Percentiles rank a stretch among this genome's conserved stretches.
Conservation (phyloP, 2,113 vertebrate genomes). For the Delphinapterus leucas region DNA sequence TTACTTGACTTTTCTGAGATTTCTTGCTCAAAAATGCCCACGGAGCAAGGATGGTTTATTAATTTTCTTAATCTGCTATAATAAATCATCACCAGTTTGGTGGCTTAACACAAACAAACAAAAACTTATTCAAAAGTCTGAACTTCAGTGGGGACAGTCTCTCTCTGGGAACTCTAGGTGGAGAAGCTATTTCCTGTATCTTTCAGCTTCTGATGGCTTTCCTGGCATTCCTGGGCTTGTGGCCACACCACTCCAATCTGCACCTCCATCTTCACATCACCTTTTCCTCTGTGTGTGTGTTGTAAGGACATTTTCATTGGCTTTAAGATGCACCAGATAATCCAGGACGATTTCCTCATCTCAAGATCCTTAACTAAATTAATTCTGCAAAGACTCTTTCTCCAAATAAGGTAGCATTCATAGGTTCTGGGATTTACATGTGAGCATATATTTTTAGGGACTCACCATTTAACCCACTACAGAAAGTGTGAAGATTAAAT, state of each 20-base stretch:
- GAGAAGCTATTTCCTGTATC: background rate
- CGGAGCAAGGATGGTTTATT: background rate
- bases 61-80: background rate
- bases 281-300: background rate
- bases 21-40: background rate
- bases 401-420: background rate
- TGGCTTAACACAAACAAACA: background rate
- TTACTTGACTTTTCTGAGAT: background rate
- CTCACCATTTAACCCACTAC: no score
- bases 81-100: background rate
- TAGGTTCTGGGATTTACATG: background rate
- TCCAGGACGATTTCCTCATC: background rate
- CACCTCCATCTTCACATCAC: background rate
- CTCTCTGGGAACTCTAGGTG: fast-evolving
- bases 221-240: background rate
- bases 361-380: background rate
- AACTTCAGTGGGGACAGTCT: background rate
- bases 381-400: background rate
- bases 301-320: background rate
- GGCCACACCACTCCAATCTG: background rate
- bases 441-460: no score
- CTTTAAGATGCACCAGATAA: background rate
- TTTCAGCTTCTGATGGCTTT: background rate
- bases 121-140: background rate
- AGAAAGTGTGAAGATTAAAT: background rate